A percentile compares a stretch with the other conserved stretches of the same genome.
Evolutionary conservation across 2,888 invertebrate genomes (phyloP).

Genomic region (Melipona beecheii): DNA sequence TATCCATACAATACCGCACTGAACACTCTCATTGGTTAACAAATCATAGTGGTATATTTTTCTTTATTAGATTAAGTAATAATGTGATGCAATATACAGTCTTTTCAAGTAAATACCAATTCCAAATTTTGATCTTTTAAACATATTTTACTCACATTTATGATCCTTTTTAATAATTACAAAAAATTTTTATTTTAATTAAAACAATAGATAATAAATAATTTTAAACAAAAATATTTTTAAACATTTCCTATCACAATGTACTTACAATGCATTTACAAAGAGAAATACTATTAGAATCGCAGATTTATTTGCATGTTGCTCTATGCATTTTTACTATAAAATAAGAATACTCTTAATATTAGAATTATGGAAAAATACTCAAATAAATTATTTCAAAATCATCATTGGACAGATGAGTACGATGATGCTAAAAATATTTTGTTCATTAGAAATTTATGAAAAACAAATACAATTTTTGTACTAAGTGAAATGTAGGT

Average conservation of each 20-base stretch:
- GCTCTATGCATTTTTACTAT: conserved; percentile 5
- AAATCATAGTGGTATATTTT: conserved; percentile 38
- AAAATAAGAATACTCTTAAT: conserved; percentile 26
- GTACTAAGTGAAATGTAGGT: conserved; percentile 32
- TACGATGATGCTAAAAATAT: conserved; percentile 16
- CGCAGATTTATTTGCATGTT: conserved; percentile 11
- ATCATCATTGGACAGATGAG: not conserved
- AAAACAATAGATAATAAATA: conserved; percentile 14
- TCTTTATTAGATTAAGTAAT: conserved; percentile 32
- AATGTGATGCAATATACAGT: conserved; percentile 48
- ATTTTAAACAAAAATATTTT: conserved; percentile 1
- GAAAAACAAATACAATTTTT: conserved; percentile 24
- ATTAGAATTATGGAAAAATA: conserved; percentile 12
- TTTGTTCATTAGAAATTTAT: conserved; percentile 33
- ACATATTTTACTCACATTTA: not conserved
- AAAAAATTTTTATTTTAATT: not conserved
- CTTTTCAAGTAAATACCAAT: conserved; percentile 58
- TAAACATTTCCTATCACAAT: conserved; percentile 34
- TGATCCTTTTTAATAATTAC: not conserved
- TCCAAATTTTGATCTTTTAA: conserved; percentile 38
- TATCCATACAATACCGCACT: conserved; percentile 27
- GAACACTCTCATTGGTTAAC: conserved; percentile 59
- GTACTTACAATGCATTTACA: conserved; percentile 1
- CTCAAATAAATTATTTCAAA: conserved; percentile 35
- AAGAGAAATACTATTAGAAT: conserved; percentile 18